Evolutionary conservation across 2,888 invertebrate species (phyloP).

Genomic region (Papilio demoleus): DNA sequence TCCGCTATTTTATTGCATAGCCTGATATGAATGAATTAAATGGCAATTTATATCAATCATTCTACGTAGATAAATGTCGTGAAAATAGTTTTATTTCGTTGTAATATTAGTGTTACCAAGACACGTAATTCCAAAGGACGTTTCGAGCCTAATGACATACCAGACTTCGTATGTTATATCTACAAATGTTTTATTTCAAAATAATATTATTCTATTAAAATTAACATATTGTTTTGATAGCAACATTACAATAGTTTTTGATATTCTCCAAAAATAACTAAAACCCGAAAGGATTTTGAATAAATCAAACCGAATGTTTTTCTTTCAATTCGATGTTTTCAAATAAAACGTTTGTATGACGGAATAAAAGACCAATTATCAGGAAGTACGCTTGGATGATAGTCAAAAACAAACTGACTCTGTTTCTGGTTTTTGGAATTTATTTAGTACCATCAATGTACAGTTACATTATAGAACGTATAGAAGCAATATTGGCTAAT

Average conservation of each 20-base stretch:
- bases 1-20: slow-evolving; percentile 34
- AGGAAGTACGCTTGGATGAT: background rate
- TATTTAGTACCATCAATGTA: no score
- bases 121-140: background rate
- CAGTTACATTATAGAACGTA: no score
- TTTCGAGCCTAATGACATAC: background rate
- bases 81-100: background rate
- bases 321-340: slow-evolving; percentile 3
- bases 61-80: background rate
- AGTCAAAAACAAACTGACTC: background rate
- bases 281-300: background rate
- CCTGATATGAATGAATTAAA: slow-evolving; percentile 35
- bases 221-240: no score
- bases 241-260: slow-evolving; percentile 5
- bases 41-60: slow-evolving; percentile 27
- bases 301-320: background rate
- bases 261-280: slow-evolving; percentile 18
- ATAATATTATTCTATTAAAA: no score
- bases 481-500: no score
- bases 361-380: background rate
- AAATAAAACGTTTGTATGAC: background rate
- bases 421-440: no score
- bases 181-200: no score
- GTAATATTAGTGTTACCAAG: background rate
- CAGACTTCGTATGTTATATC: no score